A percentile compares a stretch with the other conserved stretches of the same genome.
Evolutionary conservation across 2,797 vertebrate species (phyloP).

Genomic region (Sorex maritimensis): DNA sequence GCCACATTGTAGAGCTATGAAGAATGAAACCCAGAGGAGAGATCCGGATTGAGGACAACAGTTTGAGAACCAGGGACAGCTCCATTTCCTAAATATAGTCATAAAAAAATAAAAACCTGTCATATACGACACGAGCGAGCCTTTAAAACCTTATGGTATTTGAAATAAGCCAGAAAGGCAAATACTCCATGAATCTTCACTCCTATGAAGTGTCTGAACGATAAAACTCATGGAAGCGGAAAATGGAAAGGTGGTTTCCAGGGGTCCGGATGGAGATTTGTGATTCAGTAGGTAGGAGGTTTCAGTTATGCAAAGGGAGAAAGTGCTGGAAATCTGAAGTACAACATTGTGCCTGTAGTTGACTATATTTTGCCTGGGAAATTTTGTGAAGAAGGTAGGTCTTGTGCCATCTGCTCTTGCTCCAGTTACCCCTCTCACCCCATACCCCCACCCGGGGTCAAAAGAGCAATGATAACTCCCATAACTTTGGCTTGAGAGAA

Average conservation of each 20-base stretch:
- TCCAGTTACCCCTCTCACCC: too few relatives aligned
- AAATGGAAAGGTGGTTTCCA: conserved; percentile 19
- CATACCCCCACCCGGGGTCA: too few relatives aligned
- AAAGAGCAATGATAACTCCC: neutral
- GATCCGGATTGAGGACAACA: too few relatives aligned
- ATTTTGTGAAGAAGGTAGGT: neutral
- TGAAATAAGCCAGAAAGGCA: neutral
- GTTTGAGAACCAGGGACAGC: neutral
- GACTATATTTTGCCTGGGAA: neutral
- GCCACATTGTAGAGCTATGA: neutral
- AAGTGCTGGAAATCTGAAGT: neutral
- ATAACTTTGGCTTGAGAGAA: neutral
- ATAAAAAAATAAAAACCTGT: neutral
- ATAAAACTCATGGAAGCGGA: neutral
- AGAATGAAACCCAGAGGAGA: neutral
- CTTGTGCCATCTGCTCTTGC: neutral
- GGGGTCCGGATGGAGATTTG: neutral
- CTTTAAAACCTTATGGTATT: neutral
- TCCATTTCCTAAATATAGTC: neutral
- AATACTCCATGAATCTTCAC: neutral
- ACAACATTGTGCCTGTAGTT: neutral
- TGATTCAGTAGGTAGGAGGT: neutral
- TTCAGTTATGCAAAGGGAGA: neutral
- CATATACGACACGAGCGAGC: neutral
- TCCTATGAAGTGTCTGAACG: neutral